Base-by-base conservation (phyloP, 2,888 invertebrate species). In the Cryptophagus acutangulus region DNA sequence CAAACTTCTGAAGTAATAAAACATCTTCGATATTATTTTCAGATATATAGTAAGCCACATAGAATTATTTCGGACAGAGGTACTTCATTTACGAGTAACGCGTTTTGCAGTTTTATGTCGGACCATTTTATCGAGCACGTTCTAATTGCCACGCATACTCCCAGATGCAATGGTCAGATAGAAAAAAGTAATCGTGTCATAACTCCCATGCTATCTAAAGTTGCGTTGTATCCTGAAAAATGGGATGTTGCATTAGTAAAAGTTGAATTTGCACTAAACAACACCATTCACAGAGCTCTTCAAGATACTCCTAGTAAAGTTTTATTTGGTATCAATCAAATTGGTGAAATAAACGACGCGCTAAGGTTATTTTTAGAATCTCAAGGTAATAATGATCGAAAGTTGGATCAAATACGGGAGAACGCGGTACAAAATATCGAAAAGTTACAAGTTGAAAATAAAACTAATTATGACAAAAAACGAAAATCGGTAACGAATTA, bases 221-320 rank as follows among this genome's bases (percentile, higher is more conserved):
- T 52, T 8, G 38, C 34, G 9, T 45, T 43, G 1, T 17, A 20
- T 2, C 38, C 41, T 8, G 41, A 41, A 14, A 51, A 46, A 43
- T 55, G 57, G 54, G 48, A 49, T 18, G 17, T 33, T n/a, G 35
- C 34, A 2, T 33, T 55, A 4, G 8, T 12, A 3, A 13, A 38
- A 10, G 33, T 42, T 9, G 42, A 45, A 29, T 45, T 39, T 45
- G 33, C 39, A 10, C 30, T 46, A 4, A 39, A 36, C 16, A 44
- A 45, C 36, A 17, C 35, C 12, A 25, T 36, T 4, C 17, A 40
- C 37, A 20, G 37, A 15, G 26, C 45, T 6, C 42, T 40, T 18
- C 29, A 30, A 14, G 34, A 43, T 20, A 29, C 40, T 20, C 45
- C 40, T 10, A 28, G 33, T 31, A 36, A 17, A 20, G 30, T 48